Evolutionary conservation across 1,140 invertebrate species (phyloP), one percentile per base, ranked within the genome.

Genomic region (Pinna nobilis): DNA sequence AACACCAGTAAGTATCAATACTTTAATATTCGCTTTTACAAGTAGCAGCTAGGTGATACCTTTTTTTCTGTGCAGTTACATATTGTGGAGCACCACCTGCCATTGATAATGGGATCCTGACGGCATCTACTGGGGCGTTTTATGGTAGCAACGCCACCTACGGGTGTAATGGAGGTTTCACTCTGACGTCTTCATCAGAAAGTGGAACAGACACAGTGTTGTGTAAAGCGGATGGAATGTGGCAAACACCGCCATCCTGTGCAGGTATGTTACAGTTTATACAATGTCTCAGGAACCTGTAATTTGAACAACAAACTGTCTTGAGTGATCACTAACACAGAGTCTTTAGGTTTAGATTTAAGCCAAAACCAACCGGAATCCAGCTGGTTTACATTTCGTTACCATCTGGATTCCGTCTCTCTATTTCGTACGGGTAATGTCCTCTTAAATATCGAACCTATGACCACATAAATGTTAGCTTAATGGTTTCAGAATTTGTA

Each of bases 111-210:
- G 70, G 70, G n/a, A 47, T 47, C 20, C 49, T 73, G 15, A 20
- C 9, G 39, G 47, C n/a, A 6, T 50, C 63, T n/a, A 65, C 64
- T 37, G 66, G 53, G 18, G 15, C 15, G 18, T 37, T n/a, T 18
- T 20, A 33, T 35, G 70, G 63, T 49, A 41, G 15, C 13, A 73
- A 73, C 53, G 70, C 61, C 15, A 73, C 70, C n/a, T 73, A 73
- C 32, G 20, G 39, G 33, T 73, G 70, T 30, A 50, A 67, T 32
- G 55, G 51, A 20, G 70, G 70, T 20, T 73, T 73, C n/a, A 60
- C 67, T 37, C 32, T 67, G 41, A 35, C 4, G 13, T 61, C 18
- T n/a, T n/a, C n/a, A n/a, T n/a, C n/a, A n/a, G n/a, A n/a, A n/a
- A 25, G 25, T 33, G 41, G 11, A 15, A 13, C 50, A 20, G 23